These are phyloP conservation scores for Anhinga anhinga DNA, from an alignment of 2,113 vertebrate species.

Conservation along the genomic window DNA sequence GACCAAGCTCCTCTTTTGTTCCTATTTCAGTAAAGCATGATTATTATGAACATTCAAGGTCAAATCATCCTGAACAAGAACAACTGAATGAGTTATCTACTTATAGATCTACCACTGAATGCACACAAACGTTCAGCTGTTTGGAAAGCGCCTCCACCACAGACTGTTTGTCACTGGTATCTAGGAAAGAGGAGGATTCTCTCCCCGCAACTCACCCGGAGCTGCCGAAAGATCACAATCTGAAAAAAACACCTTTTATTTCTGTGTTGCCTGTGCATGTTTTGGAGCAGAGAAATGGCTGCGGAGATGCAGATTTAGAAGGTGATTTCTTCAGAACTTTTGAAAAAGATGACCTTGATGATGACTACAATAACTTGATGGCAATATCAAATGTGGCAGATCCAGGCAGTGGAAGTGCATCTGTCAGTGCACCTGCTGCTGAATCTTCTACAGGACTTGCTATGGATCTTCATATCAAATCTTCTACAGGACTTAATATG, in stretches of 20 bases:
- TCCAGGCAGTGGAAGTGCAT: background rate
- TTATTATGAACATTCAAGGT: slow-evolving; percentile 41
- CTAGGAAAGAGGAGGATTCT: background rate
- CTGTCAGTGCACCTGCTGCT: background rate
- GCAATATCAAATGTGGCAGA: slow-evolving; percentile 1
- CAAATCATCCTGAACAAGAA: slow-evolving; percentile 54
- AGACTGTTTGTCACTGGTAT: background rate
- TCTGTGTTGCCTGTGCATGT: background rate
- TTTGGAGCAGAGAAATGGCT: slow-evolving; percentile 27
- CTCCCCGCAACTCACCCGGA: background rate
- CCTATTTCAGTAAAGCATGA: slow-evolving; percentile 14
- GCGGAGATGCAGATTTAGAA: background rate
- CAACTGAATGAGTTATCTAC: slow-evolving; percentile 37
- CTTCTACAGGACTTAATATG: background rate
- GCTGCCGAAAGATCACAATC: background rate
- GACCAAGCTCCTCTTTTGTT: background rate
- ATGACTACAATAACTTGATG: background rate
- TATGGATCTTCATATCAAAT: background rate
- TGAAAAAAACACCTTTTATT: background rate
- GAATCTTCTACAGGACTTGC: background rate
- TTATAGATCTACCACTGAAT: background rate
- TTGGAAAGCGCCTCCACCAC: background rate
- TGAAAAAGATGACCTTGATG: slow-evolving; percentile 30
- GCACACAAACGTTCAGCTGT: slow-evolving; percentile 1
- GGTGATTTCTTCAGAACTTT: slow-evolving; percentile 1